These are phyloP conservation scores for Struthio camelus DNA, from an alignment of 2,113 vertebrate species.

Conservation along the genomic window DNA sequence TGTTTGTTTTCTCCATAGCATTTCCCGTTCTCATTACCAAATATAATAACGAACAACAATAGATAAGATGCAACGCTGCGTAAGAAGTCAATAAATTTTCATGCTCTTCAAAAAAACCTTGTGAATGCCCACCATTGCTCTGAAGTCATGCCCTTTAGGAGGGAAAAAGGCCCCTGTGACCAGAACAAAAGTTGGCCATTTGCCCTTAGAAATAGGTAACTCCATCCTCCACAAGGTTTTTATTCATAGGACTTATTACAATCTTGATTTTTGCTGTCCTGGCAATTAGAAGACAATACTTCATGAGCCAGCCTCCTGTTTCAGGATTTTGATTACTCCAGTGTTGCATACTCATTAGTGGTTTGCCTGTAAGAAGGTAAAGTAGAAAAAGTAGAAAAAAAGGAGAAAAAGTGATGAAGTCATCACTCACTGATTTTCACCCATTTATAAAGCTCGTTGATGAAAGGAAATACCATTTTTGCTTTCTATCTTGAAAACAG, in stretches of 20 bases:
- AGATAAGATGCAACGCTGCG: background rate
- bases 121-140: background rate
- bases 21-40: background rate
- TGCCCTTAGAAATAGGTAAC: background rate
- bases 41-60: background rate
- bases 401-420: background rate
- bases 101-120: background rate
- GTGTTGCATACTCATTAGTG: background rate
- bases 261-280: background rate
- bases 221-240: background rate
- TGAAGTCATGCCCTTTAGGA: background rate
- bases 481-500: background rate
- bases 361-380: background rate
- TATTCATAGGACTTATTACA: background rate
- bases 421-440: background rate
- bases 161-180: background rate
- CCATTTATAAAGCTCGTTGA: background rate
- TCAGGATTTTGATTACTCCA: background rate
- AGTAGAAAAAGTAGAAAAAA: background rate
- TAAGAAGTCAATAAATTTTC: constrained; percentile 1
- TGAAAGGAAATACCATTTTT: background rate
- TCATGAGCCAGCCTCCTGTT: background rate
- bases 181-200: background rate
- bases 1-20: background rate
- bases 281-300: background rate